phyloP scores from a whole-genome alignment of 1,140 invertebrate genomes.

The Globodera ellingtonae region DNA sequence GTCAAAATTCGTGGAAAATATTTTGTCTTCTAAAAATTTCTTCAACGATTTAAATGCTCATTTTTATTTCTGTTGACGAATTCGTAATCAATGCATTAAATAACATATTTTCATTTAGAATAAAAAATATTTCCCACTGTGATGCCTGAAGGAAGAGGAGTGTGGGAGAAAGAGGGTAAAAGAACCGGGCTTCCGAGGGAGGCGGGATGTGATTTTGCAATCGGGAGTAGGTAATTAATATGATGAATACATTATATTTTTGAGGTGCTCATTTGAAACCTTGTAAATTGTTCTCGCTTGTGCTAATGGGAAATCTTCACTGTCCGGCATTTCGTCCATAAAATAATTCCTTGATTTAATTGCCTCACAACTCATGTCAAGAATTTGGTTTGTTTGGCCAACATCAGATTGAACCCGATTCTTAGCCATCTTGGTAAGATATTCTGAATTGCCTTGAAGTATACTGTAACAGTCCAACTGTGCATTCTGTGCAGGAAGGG shows the following conservation, averaged over 20 bases:
- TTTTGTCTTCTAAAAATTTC: too few species aligned
- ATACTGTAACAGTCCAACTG: slow-evolving; percentile 27
- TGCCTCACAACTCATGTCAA: slow-evolving; percentile 39
- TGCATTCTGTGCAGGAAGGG: neutral
- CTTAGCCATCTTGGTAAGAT: slow-evolving; percentile 20
- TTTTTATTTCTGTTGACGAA: too few species aligned
- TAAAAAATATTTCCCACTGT: too few species aligned
- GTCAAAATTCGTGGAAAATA: too few species aligned
- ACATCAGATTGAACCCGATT: neutral
- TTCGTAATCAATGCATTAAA: too few species aligned
- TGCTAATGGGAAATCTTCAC: slow-evolving; percentile 49
- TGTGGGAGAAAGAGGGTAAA: too few species aligned
- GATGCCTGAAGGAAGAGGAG: too few species aligned
- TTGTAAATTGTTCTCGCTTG: slow-evolving; percentile 42
- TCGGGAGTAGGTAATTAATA: too few species aligned
- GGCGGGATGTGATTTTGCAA: too few species aligned
- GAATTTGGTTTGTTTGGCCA: neutral
- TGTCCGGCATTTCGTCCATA: slow-evolving; percentile 22
- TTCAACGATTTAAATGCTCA: too few species aligned
- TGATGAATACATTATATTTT: neutral
- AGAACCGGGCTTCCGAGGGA: too few species aligned
- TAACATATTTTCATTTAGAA: too few species aligned
- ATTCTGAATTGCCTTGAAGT: slow-evolving; percentile 20
- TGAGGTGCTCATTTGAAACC: neutral
- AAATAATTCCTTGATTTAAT: slow-evolving; percentile 45